Base-by-base conservation (phyloP, 2,888 invertebrate species). In the Dascillus cervinus region DNA sequence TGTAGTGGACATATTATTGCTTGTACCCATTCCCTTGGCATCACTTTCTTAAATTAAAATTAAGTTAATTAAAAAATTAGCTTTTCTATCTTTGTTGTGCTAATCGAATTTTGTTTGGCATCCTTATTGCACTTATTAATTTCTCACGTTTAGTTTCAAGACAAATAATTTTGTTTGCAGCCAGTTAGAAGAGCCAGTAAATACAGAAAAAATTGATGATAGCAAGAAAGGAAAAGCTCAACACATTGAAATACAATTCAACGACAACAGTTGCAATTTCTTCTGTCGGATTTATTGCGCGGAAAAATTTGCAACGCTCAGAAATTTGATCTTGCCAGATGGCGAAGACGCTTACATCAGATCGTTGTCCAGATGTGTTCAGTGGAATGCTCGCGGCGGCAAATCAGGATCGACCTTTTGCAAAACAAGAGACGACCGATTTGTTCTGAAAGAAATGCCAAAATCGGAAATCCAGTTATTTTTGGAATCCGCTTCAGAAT, bases 331-430 rank as follows among this genome's bases (percentile, higher is more conserved):
- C 43, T 55, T 55, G 17, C 56, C 59, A 0, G 53, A 54, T 14
- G 71, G 79, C 17, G 88, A 77, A 61, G 79, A 81, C 43, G 80
- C 79, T 13, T 88, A 82, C 58, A 79, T 90, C n/a, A 74, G 91
- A 5, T 92, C 92, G 11, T 68, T 95, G 31, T 78, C 86, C 19
- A 73, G 82, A 41, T 91, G 91, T 56, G 75, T 85, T 19, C 83
- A 82, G 31, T 96, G 95, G 95, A 85, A 86, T 25, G 94, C 97
- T 1, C 73, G 84, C 43, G 98, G 97, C 3, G 98, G 98, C 15
- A 98, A 98, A 66, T 96, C 96, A 1, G 97, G 97, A 1, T 95
- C 94, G 4, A 79, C 84, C 15, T 98, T 98, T 69, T 87, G 89
- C 57, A 96, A 96, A 70, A 95, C 92, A 20, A 74, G 78, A 63